These are phyloP conservation scores for Coptotermes formosanus DNA, from an alignment of 1,140 invertebrate species.

Conservation along the genomic window DNA sequence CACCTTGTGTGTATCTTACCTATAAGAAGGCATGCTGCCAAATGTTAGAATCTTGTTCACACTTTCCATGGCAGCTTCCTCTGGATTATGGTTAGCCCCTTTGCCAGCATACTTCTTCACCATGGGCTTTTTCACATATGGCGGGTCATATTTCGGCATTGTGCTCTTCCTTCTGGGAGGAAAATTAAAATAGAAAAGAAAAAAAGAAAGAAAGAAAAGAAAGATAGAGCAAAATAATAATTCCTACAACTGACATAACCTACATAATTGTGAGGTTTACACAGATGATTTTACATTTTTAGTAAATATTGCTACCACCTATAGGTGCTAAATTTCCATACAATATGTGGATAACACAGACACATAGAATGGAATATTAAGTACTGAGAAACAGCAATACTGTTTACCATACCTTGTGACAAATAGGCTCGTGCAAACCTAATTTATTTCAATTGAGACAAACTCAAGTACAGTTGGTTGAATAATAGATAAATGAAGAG, in stretches of 20 bases:
- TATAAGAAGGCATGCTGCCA: constrained; percentile 75
- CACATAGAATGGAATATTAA: neutral
- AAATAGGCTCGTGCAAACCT: neutral
- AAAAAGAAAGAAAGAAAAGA: constrained; percentile 40
- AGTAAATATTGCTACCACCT: neutral
- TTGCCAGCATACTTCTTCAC: constrained; percentile 65
- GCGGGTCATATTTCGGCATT: constrained; percentile 80
- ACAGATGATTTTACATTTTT: neutral
- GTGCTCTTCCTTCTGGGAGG: constrained; percentile 76
- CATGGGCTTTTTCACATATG: constrained; percentile 78
- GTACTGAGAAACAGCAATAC: neutral
- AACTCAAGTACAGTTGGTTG: neutral
- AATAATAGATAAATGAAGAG: neutral
- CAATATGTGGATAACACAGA: neutral
- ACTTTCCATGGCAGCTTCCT: constrained; percentile 72
- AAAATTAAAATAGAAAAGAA: constrained; percentile 39
- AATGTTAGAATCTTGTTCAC: constrained; percentile 77
- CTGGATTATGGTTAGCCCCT: constrained; percentile 61
- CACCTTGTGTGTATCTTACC: constrained; percentile 55
- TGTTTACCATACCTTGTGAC: neutral
- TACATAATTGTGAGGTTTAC: neutral
- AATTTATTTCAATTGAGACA: neutral
- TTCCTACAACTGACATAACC: neutral
- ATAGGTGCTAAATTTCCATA: neutral
- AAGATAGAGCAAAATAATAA: constrained; percentile 22